Evolutionary conservation across 64 coral and sea anemone species (phyloP).

Genomic region (Catalaphyllia jardinei): DNA sequence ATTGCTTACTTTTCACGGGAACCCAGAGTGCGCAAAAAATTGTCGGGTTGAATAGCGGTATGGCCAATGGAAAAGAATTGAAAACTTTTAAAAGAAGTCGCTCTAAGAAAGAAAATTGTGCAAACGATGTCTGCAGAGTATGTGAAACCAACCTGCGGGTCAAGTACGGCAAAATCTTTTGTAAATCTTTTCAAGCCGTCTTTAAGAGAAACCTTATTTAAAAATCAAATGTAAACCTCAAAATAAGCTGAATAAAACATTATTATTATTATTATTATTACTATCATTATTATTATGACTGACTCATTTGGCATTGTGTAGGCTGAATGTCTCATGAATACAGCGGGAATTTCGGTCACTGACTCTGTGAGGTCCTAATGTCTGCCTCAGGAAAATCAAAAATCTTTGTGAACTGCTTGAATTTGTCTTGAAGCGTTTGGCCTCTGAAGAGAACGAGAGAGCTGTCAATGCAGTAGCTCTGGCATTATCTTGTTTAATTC

Average conservation of each 20-base stretch:
- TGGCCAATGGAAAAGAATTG: too few species aligned
- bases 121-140: not conserved
- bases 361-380: not conserved
- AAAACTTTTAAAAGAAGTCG: not conserved
- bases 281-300: too few species aligned
- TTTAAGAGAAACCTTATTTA: too few species aligned
- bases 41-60: too few species aligned
- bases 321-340: not conserved
- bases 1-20: too few species aligned
- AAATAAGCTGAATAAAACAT: too few species aligned
- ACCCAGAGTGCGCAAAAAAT: too few species aligned
- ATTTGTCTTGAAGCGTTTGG: not conserved
- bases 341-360: not conserved
- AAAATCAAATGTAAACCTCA: too few species aligned
- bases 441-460: not conserved
- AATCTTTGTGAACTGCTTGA: not conserved
- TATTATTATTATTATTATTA: too few species aligned
- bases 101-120: not conserved
- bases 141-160: not conserved
- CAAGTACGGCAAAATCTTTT: not conserved
- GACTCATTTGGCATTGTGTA: not conserved
- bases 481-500: too few species aligned
- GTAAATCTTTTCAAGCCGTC: not conserved
- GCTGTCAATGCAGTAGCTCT: too few species aligned
- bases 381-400: not conserved